Base-by-base conservation (phyloP, 1,140 invertebrate genomes). In the Anastrepha obliqua region DNA sequence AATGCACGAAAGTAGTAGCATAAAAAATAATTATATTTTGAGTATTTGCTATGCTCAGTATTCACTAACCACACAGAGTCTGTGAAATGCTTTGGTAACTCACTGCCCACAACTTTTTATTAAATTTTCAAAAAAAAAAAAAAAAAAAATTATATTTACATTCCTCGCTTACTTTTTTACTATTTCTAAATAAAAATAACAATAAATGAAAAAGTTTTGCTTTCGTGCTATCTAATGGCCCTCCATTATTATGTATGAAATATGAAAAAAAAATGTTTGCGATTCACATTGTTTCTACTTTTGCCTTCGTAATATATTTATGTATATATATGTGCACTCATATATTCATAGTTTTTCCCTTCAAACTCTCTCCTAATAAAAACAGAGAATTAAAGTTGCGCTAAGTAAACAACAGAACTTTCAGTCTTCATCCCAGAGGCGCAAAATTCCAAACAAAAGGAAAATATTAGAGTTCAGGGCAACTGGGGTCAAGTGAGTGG, bases 361-460 rank as follows among this genome's bases (percentile, higher is more conserved):
- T 29, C 29, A 29, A 29, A 29, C 29, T 29, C 29, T 29, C 29
- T 29, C 29, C 29, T 29, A 29, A 29, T 29, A 29, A 29, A 81
- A 81, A 81, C 7, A 42, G 42, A 17, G n/a, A 51, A 81, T 81
- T 55, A 81, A 81, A 58, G 47, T 81, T 81, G 3, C 11, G 47
- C 74, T 51, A 81, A 55, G 44, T 51, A 81, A 81, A 51, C 74
- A 81, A 55, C 17, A 55, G 17, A 81, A 81, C 17, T 81, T 81
- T 81, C 47, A 51, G 74, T 11, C 47, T 81, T 55, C 44, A 81
- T 58, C 51, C 74, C 74, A 81, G 47, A 58, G 74, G 51, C 74
- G 74, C 51, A 81, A 81, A 74, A 55, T 51, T 81, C 20, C 74
- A 55, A 81, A 81, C 47, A 81, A 81, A 81, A 29, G 17, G 51